Conservation (phyloP, 2,888 invertebrate species). For the Sicus ferrugineus region DNA sequence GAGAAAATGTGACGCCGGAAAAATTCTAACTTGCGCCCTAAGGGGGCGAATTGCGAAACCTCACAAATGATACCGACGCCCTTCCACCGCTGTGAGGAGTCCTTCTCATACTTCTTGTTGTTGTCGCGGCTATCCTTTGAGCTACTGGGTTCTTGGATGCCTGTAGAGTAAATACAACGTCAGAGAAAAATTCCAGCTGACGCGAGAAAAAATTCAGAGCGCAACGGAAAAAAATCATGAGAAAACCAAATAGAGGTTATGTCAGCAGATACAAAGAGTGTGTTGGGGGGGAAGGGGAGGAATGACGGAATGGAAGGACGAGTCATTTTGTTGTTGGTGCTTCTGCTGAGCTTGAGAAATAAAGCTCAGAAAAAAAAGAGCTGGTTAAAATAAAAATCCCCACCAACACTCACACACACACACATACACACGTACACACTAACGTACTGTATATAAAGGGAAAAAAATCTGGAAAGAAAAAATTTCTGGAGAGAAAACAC, state of each 20-base stretch:
- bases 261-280: neutral
- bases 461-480: constrained; percentile 38
- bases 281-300: neutral
- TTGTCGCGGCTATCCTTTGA: too few species aligned
- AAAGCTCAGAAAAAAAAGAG: constrained; percentile 27
- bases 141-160: too few species aligned
- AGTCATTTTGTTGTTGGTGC: neutral
- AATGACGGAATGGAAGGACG: neutral
- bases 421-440: constrained; percentile 35
- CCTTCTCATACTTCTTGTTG: too few species aligned
- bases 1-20: neutral
- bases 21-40: neutral
- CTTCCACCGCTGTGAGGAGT: too few species aligned
- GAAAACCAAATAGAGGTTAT: neutral
- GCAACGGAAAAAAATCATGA: neutral
- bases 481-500: constrained; percentile 16
- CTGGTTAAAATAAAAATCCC: constrained; percentile 31
- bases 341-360: neutral
- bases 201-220: neutral
- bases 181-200: neutral
- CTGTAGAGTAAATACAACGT: too few species aligned
- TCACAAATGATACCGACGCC: too few species aligned
- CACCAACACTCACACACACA: constrained; percentile 29
- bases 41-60: neutral
- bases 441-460: constrained; percentile 25